Conservation (phyloP, 1,140 invertebrate genomes). For the Drosophila guanche region DNA sequence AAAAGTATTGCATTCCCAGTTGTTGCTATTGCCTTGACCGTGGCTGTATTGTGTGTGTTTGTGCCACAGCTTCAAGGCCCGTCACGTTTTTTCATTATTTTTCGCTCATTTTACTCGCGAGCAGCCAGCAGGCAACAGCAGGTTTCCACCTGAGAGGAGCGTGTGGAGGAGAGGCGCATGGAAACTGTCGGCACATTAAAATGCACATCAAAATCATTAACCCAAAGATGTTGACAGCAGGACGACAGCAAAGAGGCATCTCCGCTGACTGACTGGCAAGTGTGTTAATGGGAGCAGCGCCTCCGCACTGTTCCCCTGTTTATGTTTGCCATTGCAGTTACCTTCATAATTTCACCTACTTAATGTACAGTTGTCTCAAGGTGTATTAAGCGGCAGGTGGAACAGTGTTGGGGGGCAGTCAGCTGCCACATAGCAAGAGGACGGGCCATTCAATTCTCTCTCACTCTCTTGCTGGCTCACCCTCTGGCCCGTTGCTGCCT, state of each 20-base stretch:
- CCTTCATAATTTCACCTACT: constrained; percentile 63
- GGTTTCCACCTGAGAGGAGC: too few species aligned
- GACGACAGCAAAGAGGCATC: constrained; percentile 4
- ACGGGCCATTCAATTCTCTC: too few species aligned
- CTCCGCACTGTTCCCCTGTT: constrained; percentile 18
- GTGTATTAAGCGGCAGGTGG: too few species aligned
- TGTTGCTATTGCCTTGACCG: too few species aligned
- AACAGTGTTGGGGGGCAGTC: too few species aligned
- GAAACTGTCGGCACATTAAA: constrained; percentile 59
- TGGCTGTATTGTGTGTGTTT: too few species aligned
- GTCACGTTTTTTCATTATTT: constrained; percentile 26
- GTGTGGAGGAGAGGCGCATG: too few species aligned
- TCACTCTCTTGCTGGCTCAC: neutral
- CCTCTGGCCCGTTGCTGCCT: neutral
- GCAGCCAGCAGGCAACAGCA: constrained; percentile 3
- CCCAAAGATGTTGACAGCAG: constrained; percentile 48
- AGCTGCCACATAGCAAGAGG: too few species aligned
- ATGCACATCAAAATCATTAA: constrained; percentile 65
- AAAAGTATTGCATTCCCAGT: too few species aligned
- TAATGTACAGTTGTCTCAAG: constrained; percentile 47
- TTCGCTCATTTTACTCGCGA: constrained; percentile 44
- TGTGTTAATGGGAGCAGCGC: constrained; percentile 49
- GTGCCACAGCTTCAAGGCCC: constrained; percentile 30
- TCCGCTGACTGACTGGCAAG: constrained; percentile 20
- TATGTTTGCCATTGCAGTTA: constrained; percentile 53